Base-by-base conservation (phyloP, 2,797 vertebrate species). In the Arnoldichthys spilopterus region DNA sequence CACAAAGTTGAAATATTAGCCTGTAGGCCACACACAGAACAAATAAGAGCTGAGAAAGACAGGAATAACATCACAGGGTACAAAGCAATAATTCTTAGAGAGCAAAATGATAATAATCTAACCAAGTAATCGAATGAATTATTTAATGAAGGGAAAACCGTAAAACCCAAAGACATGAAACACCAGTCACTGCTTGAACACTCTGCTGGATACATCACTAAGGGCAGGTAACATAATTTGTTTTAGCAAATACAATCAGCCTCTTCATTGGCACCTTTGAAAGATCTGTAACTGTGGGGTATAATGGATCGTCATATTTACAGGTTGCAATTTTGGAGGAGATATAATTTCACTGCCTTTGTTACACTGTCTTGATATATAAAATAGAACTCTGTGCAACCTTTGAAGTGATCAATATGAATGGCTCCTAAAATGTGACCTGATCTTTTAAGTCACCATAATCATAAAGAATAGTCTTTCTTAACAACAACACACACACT, bases 41-140 rank as follows among this genome's bases (percentile, higher is more conserved):
- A 66, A 66, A 66, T 66, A 22, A 24, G 34, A 43, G 63, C 9
- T 13, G 63, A 15, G n/a, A 22, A n/a, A 43, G 63, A 24, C 5
- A 43, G 9, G n/a, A 43, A 43, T 24, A 43, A 11, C 16, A 62
- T 43, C 62, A 66, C 40, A 40, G 20, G n/a, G 9, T 15, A 15
- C 9, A 66, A 43, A 24, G 34, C n/a, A 43, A 24, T 43, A 66
- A 43, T 18, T 20, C 18, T 63, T 15, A 62, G 26, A 64, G 20
- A 16, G 62, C n/a, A 64, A 40, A 5, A 64, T 64, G 32, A 40
- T 64, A 22, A 40, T 13, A n/a, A 32, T 62, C 59, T 63, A 63
- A 34, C 4, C 16, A n/a, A 8, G 61, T 34, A 12, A 43, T 34
- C 30, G 18, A 15, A 43, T 43, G 20, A 66, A 43, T 43, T 43